phyloP scores from a whole-genome alignment of 2,888 invertebrate genomes.

The Leptinotarsa juncta region DNA sequence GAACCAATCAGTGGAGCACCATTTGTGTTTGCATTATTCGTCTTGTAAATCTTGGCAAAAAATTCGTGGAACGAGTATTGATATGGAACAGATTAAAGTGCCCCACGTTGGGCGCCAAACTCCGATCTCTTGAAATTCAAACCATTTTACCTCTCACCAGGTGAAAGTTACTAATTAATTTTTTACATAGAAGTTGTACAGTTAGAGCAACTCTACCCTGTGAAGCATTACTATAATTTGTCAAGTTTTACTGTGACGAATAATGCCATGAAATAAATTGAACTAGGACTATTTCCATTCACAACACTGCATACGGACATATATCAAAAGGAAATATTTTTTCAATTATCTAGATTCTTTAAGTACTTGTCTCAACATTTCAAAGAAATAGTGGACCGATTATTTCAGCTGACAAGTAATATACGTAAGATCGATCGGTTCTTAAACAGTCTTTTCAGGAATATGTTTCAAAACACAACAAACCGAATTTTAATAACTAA shows the following conservation, averaged over 20 bases:
- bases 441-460: constrained; percentile 42
- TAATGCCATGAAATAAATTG: not conserved
- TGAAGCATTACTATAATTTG: not conserved
- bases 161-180: not conserved
- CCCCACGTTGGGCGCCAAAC: not conserved
- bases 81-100: not conserved
- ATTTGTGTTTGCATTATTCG: constrained; percentile 7
- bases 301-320: not conserved
- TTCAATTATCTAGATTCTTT: constrained; percentile 20
- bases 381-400: constrained; percentile 29
- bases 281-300: not conserved
- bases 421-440: constrained; percentile 21
- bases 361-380: constrained; percentile 35
- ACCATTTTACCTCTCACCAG: not conserved
- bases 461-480: constrained; percentile 43
- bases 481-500: constrained; percentile 49
- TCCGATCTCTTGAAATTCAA: not conserved
- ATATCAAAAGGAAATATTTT: not conserved
- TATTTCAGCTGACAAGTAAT: constrained; percentile 36
- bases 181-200: not conserved
- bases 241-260: not conserved
- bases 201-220: not conserved
- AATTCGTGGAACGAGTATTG: not conserved
- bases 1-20: constrained; percentile 15
- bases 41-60: not conserved